Evolutionary conservation across 1,140 invertebrate genomes (phyloP).

Genomic region (Helicoverpa armigera): DNA sequence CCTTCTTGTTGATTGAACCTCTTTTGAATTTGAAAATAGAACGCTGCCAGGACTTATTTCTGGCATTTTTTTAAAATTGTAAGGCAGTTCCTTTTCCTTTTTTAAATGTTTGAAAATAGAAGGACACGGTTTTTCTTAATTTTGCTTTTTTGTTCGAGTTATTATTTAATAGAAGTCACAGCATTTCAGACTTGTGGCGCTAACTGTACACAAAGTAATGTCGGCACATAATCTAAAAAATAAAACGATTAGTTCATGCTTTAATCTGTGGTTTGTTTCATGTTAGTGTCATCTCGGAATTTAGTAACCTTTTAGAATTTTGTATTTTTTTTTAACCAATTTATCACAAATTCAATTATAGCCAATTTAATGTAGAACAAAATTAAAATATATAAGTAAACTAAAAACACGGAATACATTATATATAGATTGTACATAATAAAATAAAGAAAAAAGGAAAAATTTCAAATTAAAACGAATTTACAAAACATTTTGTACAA

Average conservation of each 20-base stretch:
- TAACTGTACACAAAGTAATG: conserved; percentile 38
- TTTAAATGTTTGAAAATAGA: no score
- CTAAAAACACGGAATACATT: background rate
- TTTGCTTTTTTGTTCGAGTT: background rate
- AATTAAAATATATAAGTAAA: background rate
- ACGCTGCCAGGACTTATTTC: no score
- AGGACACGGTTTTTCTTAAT: no score
- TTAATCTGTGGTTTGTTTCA: conserved; percentile 16
- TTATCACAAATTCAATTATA: conserved; percentile 4
- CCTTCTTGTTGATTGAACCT: background rate
- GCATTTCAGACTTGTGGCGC: background rate
- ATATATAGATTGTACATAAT: background rate
- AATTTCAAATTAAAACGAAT: background rate
- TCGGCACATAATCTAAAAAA: conserved; percentile 44
- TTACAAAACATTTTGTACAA: background rate
- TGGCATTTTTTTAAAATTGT: no score
- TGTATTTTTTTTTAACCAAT: background rate
- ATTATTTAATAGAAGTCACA: conserved; percentile 24
- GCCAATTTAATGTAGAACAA: conserved; percentile 32
- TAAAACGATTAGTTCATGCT: conserved; percentile 39
- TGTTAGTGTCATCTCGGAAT: conserved; percentile 32
- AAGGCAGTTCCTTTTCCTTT: no score
- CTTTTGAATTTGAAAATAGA: background rate
- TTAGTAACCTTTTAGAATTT: conserved; percentile 27
- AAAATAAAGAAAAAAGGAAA: background rate